A percentile compares a stretch with the other conserved stretches of the same genome.
Evolutionary conservation across 35 echinoderm and acorn worm genomes (phyloP).

Genomic region (Heliocidaris erythrogramma): DNA sequence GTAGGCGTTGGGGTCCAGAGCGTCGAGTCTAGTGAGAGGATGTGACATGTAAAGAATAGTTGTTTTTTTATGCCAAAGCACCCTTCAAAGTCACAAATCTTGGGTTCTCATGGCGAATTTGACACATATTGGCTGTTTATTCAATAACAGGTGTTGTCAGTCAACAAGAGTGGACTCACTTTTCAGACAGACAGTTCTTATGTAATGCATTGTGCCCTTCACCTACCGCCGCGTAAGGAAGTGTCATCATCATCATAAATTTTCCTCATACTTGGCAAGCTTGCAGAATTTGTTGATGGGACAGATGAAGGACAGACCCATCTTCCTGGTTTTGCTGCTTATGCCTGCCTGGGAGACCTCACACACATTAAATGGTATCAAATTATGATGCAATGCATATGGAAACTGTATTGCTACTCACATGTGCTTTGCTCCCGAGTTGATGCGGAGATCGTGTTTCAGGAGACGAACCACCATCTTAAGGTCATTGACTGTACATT

Average conservation of each 20-base stretch:
- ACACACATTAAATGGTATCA: neutral
- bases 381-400: neutral
- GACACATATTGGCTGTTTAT: too few relatives aligned
- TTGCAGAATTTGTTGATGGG: neutral
- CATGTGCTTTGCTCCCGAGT: slow-evolving; percentile 98
- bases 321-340: neutral
- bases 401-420: slow-evolving; percentile 33
- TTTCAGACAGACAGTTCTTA: too few relatives aligned
- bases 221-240: too few relatives aligned
- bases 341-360: neutral
- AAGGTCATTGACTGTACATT: slow-evolving; percentile 89
- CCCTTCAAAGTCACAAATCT: too few relatives aligned
- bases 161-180: too few relatives aligned
- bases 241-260: too few relatives aligned
- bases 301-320: neutral
- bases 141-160: too few relatives aligned
- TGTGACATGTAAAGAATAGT: too few relatives aligned
- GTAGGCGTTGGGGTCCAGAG: slow-evolving; percentile 88
- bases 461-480: slow-evolving; percentile 94
- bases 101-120: too few relatives aligned
- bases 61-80: too few relatives aligned
- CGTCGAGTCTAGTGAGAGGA: slow-evolving; percentile 61
- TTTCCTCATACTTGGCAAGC: too few relatives aligned
- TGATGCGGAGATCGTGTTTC: slow-evolving; percentile 96
- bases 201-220: too few relatives aligned